Percentiles rank a stretch among this genome's conserved stretches.
Evolutionary conservation across 2,113 vertebrate species (phyloP).

Genomic region (Dasyurus viverrinus): DNA sequence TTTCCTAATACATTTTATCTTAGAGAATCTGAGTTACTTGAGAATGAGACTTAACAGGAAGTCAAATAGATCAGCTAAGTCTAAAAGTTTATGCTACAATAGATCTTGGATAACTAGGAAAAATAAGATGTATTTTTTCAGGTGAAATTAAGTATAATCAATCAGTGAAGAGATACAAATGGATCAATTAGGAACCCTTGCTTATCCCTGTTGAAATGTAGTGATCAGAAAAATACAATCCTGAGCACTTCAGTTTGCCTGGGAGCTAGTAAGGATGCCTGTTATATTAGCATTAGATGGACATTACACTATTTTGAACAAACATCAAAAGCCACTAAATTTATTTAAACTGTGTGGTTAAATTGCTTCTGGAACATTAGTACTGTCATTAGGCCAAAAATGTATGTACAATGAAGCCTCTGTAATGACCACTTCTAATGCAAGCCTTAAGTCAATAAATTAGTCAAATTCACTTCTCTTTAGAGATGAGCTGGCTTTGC

Average conservation of each 20-base stretch:
- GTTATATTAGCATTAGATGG: background rate
- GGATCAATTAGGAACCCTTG: slow-evolving; percentile 21
- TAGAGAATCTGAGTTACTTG: background rate
- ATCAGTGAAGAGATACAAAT: background rate
- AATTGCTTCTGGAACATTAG: background rate
- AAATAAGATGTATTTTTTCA: slow-evolving; percentile 27
- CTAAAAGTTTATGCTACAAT: background rate
- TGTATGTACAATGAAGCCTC: background rate
- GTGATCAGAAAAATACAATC: background rate
- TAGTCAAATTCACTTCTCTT: slow-evolving; percentile 11
- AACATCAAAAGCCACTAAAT: slow-evolving; percentile 1
- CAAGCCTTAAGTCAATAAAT: background rate
- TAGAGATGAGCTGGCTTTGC: slow-evolving; percentile 17
- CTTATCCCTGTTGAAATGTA: background rate
- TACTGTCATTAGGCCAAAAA: slow-evolving; percentile 27
- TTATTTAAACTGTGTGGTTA: background rate
- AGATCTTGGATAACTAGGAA: background rate
- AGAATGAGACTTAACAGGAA: slow-evolving; percentile 17
- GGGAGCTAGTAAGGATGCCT: background rate
- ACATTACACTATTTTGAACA: background rate
- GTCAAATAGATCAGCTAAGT: background rate
- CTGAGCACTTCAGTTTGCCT: background rate
- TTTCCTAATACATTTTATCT: background rate
- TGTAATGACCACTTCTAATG: slow-evolving; percentile 23
- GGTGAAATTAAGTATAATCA: background rate